Evolutionary conservation across 2,113 vertebrate species (phyloP), one percentile per base, ranked within the genome.

Genomic region (Polypterus senegalus): DNA sequence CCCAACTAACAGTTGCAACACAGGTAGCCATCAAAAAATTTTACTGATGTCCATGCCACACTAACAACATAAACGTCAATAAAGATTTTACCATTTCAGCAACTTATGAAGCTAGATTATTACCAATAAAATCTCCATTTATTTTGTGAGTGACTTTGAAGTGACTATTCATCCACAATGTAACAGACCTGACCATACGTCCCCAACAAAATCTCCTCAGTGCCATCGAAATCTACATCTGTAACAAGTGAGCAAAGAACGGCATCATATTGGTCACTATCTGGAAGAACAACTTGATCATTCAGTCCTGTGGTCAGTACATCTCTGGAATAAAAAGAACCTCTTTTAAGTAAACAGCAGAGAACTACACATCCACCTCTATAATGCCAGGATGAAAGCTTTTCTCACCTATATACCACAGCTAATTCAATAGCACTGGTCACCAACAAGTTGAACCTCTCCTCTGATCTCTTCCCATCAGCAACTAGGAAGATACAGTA

Each of bases 371-470:
- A 3, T 9, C 47, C 5, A 5, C 48, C 4, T 5, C 9, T 3
- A 45, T 7, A 5, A 6, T 45, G 9, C 10, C 1, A 3, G 6
- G 6, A 3, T 44, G 9, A 27, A 47, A 54, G 58, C 11, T 6
- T 46, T 2, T 56, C 82, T 75, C 61, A 94, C 92, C 91, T 81
- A 70, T 93, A 95, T 4, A 95, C 85, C 2, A 92, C 88, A 0
- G 91, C 88, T 9, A 87, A 85, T 69, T 95, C 92, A 54, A 92
- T 75, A n/a, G 87, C 83, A 63, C 91, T 91, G 69, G 88, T 86
- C 11, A 94, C 87, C 3, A 95, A 75, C 9, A 95, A 73, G 7
- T 87, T 89, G 77, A 88, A 89, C 46, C 80, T 70, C 3, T 76
- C 70, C 3, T 52, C 11, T 47, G 5, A 46, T 27, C 59, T 9